These are phyloP conservation scores for Syngnathoides biaculeatus DNA, from an alignment of 2,113 vertebrate genomes.

Conservation along the genomic window DNA sequence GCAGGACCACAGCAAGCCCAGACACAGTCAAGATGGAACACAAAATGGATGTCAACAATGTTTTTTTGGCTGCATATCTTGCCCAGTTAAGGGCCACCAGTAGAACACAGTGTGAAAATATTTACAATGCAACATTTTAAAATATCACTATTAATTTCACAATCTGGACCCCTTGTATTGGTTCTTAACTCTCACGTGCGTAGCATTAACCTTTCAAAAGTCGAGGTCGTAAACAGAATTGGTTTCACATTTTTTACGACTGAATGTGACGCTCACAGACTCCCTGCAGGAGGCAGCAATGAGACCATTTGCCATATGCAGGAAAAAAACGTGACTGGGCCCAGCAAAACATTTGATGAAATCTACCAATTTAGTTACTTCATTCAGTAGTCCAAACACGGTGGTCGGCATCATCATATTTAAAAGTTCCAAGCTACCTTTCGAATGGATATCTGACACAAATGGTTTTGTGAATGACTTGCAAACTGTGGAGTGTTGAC, in stretches of 20 bases:
- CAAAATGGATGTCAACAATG: constrained; percentile 14
- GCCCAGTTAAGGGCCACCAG: constrained; percentile 6
- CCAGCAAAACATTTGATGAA: neutral
- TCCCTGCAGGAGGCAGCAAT: constrained; percentile 48
- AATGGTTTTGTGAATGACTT: constrained; percentile 5
- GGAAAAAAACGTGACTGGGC: neutral
- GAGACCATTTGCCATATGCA: constrained; percentile 1
- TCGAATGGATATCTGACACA: neutral
- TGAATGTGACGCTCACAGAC: constrained; percentile 4
- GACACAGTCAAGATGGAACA: constrained; percentile 35
- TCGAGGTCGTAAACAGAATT: neutral
- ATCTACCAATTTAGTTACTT: neutral
- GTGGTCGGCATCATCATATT: no score
- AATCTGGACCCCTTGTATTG: neutral
- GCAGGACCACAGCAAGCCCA: constrained; percentile 50
- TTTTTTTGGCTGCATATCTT: constrained; percentile 10
- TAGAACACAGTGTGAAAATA: neutral
- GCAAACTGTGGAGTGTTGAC: neutral
- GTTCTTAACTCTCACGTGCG: neutral
- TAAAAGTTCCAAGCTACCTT: neutral
- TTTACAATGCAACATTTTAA: neutral
- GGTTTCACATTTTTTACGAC: constrained; percentile 6
- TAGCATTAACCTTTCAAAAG: neutral
- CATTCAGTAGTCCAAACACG: neutral
- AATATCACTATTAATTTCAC: neutral